A percentile compares a stretch with the other conserved stretches of the same genome.
phyloP scores from a whole-genome alignment of 2,888 invertebrate genomes.

The Drosophila subsilvestris region DNA sequence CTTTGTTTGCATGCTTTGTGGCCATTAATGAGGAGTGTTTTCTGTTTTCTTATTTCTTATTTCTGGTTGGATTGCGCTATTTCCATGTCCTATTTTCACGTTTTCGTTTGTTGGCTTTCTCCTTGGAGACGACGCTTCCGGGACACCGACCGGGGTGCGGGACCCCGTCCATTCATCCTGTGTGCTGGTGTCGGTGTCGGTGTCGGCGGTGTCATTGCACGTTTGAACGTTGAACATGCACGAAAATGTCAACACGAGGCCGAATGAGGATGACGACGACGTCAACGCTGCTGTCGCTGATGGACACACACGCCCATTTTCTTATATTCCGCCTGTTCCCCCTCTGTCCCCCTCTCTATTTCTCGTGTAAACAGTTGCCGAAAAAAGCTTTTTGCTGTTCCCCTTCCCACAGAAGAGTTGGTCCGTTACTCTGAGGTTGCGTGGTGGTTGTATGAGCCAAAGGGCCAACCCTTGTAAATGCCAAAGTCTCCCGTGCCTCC shows the following conservation, averaged over 20 bases:
- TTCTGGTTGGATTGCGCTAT: constrained; percentile 5
- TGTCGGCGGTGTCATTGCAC: constrained; percentile 17
- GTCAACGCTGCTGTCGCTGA: too few relatives aligned
- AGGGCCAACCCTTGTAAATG: constrained; percentile 28
- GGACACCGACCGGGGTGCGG: constrained; percentile 2
- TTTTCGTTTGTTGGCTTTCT: constrained; percentile 6
- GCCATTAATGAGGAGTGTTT: constrained; percentile 65
- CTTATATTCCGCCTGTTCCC: constrained; percentile 6
- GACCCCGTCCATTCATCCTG: not conserved
- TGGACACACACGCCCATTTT: constrained; percentile 16
- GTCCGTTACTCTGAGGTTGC: not conserved
- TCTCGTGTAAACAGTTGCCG: constrained; percentile 18
- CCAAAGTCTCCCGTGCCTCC: not conserved
- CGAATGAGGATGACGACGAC: constrained; percentile 10
- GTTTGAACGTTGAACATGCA: too few relatives aligned
- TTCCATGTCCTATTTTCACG: constrained; percentile 62
- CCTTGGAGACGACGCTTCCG: constrained; percentile 56
- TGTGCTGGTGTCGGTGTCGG: constrained; percentile 27
- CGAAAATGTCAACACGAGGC: not conserved
- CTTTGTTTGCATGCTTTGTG: constrained; percentile 56
- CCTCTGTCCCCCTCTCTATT: not conserved
- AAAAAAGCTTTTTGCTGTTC: constrained; percentile 42
- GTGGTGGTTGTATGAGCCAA: constrained; percentile 3
- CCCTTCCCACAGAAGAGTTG: too few relatives aligned
- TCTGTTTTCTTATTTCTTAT: constrained; percentile 35